phyloP scores from a whole-genome alignment of 2,797 vertebrate genomes.

The Zalophus californianus region DNA sequence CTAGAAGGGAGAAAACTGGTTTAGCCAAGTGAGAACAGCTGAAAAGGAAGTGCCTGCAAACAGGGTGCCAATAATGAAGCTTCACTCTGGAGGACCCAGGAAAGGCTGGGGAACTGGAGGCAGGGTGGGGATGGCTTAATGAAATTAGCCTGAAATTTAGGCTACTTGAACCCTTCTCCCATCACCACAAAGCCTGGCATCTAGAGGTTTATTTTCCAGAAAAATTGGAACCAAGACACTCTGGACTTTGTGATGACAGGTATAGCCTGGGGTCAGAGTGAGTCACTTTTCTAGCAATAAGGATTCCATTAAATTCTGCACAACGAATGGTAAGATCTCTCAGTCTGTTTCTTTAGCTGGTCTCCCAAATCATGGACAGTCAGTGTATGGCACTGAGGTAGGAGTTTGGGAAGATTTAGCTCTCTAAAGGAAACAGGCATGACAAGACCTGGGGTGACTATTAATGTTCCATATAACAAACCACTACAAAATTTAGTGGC shows the following conservation, averaged over 20 bases:
- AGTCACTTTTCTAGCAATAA: not conserved
- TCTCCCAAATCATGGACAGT: not conserved
- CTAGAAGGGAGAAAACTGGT: not conserved
- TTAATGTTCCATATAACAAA: not conserved
- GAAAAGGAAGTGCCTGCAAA: not conserved
- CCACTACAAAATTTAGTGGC: not conserved
- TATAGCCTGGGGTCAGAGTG: not conserved
- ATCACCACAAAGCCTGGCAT: not conserved
- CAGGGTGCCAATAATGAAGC: accelerated
- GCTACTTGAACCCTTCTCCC: not conserved
- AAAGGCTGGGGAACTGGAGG: not conserved
- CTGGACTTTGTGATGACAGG: not conserved
- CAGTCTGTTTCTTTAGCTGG: not conserved
- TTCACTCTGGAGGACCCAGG: not conserved
- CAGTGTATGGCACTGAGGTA: not conserved
- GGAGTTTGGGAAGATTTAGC: not conserved
- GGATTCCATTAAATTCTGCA: not conserved
- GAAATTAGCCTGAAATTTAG: not conserved
- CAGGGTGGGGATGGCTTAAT: not conserved
- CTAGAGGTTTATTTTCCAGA: not conserved
- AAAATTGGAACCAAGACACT: constrained; percentile 4
- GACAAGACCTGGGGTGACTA: not conserved
- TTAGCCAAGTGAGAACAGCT: not conserved
- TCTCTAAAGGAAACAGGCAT: not conserved
- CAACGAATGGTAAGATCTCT: not conserved